Conservation (phyloP, 2,888 invertebrate genomes). For the Epinotia nisella region DNA sequence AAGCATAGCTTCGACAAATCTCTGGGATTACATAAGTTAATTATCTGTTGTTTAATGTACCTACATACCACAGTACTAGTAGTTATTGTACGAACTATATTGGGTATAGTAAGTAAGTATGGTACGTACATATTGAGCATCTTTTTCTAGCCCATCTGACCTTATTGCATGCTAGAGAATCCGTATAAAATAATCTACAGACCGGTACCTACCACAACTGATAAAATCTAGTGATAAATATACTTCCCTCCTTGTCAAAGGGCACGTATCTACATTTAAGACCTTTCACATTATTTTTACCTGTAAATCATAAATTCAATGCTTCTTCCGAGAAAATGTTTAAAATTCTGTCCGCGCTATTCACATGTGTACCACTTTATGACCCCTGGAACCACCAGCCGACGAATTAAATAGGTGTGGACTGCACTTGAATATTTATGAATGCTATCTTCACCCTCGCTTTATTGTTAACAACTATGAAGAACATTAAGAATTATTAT, state of each 20-base stretch:
- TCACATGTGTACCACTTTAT: constrained; percentile 41
- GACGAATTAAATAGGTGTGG: constrained; percentile 32
- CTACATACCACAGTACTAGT: too few species aligned
- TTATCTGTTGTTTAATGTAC: too few species aligned
- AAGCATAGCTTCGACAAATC: too few species aligned
- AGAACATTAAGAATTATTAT: constrained; percentile 20
- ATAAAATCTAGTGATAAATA: neutral
- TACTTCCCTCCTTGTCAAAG: neutral
- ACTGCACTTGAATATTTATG: constrained; percentile 37
- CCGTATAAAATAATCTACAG: too few species aligned
- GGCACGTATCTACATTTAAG: neutral
- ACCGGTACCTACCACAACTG: too few species aligned
- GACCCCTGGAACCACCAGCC: constrained; percentile 24
- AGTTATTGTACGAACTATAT: too few species aligned
- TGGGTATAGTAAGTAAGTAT: too few species aligned
- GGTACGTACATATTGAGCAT: too few species aligned
- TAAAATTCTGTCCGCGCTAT: constrained; percentile 42
- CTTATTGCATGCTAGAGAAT: too few species aligned
- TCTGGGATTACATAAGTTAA: too few species aligned
- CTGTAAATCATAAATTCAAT: constrained; percentile 36
- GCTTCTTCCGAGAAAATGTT: constrained; percentile 31
- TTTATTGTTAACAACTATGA: constrained; percentile 34
- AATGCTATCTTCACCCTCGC: constrained; percentile 28
- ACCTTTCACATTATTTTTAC: constrained; percentile 17
- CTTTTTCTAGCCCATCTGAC: too few species aligned